Conservation (phyloP, 2,113 vertebrate species). For the Ctenodactylus gundi region DNA sequence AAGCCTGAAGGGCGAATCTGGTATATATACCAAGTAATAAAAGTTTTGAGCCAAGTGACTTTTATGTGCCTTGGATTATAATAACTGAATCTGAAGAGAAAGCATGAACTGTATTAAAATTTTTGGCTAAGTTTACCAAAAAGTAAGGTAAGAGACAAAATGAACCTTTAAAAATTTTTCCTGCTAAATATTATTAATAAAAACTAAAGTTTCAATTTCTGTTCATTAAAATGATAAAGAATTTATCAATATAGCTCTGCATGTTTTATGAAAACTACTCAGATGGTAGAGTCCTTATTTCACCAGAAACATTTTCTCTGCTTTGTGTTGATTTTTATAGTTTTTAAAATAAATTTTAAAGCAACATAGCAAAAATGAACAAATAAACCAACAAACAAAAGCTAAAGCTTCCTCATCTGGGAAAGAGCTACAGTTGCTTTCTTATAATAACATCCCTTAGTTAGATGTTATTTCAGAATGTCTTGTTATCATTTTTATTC, state of each 20-base stretch:
- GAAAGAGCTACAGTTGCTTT: not conserved
- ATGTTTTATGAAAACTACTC: not conserved
- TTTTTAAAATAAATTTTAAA: too few species aligned
- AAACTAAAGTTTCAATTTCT: constrained; percentile 24
- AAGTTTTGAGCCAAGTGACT: not conserved
- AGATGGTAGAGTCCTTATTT: not conserved
- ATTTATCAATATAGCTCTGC: not conserved
- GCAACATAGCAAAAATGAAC: not conserved
- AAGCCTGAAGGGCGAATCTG: too few species aligned
- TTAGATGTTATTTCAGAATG: constrained; percentile 7
- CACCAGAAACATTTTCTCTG: not conserved
- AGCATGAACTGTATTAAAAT: not conserved
- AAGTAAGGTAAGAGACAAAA: constrained; percentile 46
- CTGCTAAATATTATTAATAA: not conserved
- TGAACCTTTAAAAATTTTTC: constrained; percentile 9
- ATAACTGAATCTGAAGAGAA: constrained; percentile 31
- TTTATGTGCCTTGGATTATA: constrained; percentile 28
- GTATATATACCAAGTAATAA: not conserved
- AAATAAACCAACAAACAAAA: not conserved
- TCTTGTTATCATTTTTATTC: not conserved
- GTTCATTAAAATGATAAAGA: not conserved
- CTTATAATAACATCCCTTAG: not conserved
- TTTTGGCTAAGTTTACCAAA: not conserved
- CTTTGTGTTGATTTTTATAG: not conserved
- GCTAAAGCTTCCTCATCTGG: not conserved